Evolutionary conservation across 2,888 invertebrate species (phyloP).

Genomic region (Alitta virens): DNA sequence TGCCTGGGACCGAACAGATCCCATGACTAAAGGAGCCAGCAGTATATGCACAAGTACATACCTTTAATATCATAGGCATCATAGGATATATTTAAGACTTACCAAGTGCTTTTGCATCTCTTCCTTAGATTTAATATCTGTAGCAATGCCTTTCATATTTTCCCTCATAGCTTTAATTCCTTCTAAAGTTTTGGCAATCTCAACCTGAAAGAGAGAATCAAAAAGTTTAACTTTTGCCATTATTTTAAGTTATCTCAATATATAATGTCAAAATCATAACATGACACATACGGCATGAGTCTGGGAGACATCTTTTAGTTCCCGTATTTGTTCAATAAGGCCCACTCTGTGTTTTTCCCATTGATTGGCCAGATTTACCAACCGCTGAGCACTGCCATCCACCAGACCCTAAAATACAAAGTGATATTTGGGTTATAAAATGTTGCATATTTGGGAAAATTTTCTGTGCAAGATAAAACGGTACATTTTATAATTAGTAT

Average conservation of each 20-base stretch:
- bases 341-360: conserved; percentile 74
- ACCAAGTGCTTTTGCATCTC: conserved; percentile 62
- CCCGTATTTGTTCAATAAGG: conserved; percentile 64
- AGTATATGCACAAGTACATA: too few species aligned
- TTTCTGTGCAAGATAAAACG: too few species aligned
- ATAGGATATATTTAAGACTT: too few species aligned
- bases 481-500: too few species aligned
- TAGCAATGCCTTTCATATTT: conserved; percentile 66
- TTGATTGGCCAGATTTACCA: conserved; percentile 67
- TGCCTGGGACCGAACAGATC: too few species aligned
- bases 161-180: conserved; percentile 61
- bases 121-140: conserved; percentile 62
- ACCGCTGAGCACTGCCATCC: conserved; percentile 65
- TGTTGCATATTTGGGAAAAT: too few species aligned
- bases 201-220: conserved; percentile 56
- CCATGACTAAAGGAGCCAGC: too few species aligned
- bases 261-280: too few species aligned
- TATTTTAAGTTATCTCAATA: too few species aligned
- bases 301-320: conserved; percentile 47
- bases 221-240: too few species aligned
- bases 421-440: too few species aligned
- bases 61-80: too few species aligned
- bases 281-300: conserved; percentile 40
- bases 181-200: conserved; percentile 62
- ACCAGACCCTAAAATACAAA: conserved; percentile 55